Conservation (phyloP, 1,140 invertebrate species). For the Calosoma granatense region DNA sequence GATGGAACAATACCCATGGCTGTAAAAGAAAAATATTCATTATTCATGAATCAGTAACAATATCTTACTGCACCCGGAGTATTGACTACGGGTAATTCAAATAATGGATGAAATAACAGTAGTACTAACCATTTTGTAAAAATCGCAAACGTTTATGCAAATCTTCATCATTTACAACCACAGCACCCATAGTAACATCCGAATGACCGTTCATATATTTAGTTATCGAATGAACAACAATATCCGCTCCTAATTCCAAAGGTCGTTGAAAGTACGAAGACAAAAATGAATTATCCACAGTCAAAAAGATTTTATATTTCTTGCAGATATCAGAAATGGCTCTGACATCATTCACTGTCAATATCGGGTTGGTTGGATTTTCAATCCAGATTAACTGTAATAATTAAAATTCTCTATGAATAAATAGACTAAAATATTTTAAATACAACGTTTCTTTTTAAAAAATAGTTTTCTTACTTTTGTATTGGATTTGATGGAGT, state of each 20-base stretch:
- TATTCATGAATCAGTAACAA: constrained; percentile 11
- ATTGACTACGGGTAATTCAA: too few species aligned
- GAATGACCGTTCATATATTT: constrained; percentile 86
- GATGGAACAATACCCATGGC: constrained; percentile 67
- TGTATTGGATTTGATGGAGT: constrained; percentile 69
- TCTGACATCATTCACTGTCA: constrained; percentile 67
- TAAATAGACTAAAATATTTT: constrained; percentile 1
- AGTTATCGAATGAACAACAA: constrained; percentile 68
- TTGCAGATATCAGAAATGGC: constrained; percentile 47
- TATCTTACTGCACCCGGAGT: background rate
- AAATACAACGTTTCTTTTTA: background rate
- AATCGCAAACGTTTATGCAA: constrained; percentile 50
- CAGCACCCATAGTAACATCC: constrained; percentile 74
- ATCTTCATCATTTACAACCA: constrained; percentile 49
- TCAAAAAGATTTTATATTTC: constrained; percentile 51
- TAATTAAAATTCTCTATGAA: constrained; percentile 14
- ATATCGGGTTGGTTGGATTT: constrained; percentile 71
- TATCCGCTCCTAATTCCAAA: constrained; percentile 65
- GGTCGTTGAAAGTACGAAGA: constrained; percentile 73
- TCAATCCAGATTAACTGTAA: constrained; percentile 76
- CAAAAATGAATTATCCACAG: constrained; percentile 79
- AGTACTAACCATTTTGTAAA: constrained; percentile 49
- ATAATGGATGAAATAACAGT: constrained; percentile 23
- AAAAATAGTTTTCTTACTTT: constrained; percentile 47
- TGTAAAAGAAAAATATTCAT: constrained; percentile 23